Percentiles rank a stretch among this genome's conserved stretches.
Evolutionary conservation across 2,797 vertebrate species (phyloP).

Genomic region (Trematomus bernacchii): DNA sequence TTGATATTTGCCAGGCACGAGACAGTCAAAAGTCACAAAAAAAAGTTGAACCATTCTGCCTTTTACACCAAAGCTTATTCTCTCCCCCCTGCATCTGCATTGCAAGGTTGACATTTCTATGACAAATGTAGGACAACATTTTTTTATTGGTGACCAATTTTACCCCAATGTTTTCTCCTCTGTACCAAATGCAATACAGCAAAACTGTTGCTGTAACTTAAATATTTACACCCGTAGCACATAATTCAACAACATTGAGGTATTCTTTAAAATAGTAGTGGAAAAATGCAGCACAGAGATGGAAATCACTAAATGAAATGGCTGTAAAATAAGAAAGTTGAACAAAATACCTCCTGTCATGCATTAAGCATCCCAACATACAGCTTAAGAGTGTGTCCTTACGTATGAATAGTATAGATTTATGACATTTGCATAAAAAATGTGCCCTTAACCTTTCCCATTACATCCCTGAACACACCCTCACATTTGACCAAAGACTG

Average conservation of each 20-base stretch:
- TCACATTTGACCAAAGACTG: neutral
- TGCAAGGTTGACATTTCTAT: neutral
- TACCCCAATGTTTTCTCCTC: neutral
- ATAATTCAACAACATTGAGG: neutral
- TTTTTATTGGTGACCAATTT: neutral
- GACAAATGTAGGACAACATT: neutral
- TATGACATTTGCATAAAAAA: conserved; percentile 30
- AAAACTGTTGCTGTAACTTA: neutral
- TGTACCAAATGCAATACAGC: conserved; percentile 7
- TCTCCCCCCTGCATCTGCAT: neutral
- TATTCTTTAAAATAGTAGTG: neutral
- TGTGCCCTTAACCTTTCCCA: conserved; percentile 12
- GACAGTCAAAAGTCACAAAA: neutral
- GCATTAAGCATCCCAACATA: neutral
- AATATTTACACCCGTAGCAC: neutral
- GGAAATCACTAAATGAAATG: neutral
- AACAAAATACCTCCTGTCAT: neutral
- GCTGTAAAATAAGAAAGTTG: neutral
- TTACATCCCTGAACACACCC: neutral
- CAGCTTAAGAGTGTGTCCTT: conserved; percentile 1
- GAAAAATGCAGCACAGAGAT: neutral
- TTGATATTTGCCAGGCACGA: neutral
- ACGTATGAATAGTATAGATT: conserved; percentile 23
- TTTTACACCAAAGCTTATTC: neutral
- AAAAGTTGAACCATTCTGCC: neutral